A percentile compares a stretch with the other conserved stretches of the same genome.
These are phyloP conservation scores for Drosophila nigromelanica DNA, from an alignment of 1,140 invertebrate genomes.

Conservation along the genomic window DNA sequence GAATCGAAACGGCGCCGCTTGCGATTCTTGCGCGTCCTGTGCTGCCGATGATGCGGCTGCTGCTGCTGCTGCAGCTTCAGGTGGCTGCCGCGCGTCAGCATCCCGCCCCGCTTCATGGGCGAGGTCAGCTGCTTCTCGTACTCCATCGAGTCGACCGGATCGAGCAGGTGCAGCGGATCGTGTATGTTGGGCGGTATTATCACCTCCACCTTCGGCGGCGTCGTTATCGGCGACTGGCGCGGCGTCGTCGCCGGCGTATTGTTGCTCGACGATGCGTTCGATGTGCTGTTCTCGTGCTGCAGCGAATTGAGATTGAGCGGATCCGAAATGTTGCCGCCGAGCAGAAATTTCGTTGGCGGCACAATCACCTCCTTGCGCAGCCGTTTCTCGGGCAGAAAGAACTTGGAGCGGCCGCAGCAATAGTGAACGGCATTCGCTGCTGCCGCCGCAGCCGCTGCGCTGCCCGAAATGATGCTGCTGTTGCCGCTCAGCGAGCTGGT, in stretches of 20 bases:
- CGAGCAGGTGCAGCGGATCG: conserved; percentile 94
- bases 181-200: conserved; percentile 96
- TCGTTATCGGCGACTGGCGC: conserved; percentile 92
- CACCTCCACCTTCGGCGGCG: conserved; percentile 93
- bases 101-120: conserved; percentile 64
- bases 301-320: conserved; percentile 97
- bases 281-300: conserved; percentile 93
- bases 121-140: conserved; percentile 89
- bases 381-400: conserved; percentile 87
- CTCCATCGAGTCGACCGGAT: conserved; percentile 91
- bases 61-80: conserved; percentile 46
- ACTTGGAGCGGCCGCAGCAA: conserved; percentile 84
- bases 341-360: conserved; percentile 95
- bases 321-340: conserved; percentile 97
- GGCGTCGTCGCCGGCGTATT: conserved; percentile 95
- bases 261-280: conserved; percentile 92
- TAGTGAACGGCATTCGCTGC: conserved; percentile 68
- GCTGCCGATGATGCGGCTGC: conserved; percentile 66
- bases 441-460: conserved; percentile 39
- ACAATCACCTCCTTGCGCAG: conserved; percentile 90
- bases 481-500: conserved; percentile 67
- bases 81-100: conserved; percentile 50
- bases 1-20: conserved; percentile 71
- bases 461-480: conserved; percentile 62
- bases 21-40: conserved; percentile 81